Evolutionary conservation across 2,113 vertebrate genomes (phyloP), one percentile per base, ranked within the genome.

Genomic region (Macaca nemestrina): DNA sequence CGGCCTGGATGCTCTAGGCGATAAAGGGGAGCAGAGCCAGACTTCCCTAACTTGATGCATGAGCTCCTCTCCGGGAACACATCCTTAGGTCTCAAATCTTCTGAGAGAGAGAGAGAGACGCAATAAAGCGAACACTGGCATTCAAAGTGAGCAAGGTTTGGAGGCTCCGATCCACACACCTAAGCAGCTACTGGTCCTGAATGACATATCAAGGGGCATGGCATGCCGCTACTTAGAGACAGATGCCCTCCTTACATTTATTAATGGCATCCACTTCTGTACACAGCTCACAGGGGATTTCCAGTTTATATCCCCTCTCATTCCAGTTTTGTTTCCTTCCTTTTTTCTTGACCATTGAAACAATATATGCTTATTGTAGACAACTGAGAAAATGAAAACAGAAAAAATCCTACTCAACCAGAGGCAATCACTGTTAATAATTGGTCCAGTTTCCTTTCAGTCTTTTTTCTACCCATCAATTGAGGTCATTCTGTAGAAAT

Each of bases 351-450:
- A 76, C 38, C 32, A 30, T 70, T 85, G 50, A 68, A 92, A 93
- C 20, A 35, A 88, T 50, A 76, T 27, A 82, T 50, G 11, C 20
- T 81, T 3, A 68, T 11, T 82, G 14, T 59, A 75, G 25, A 93
- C 83, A 45, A 67, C 12, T 75, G 25, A 79, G 61, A 93, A 93
- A 94, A 82, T 38, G 30, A 95, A 1, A 92, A 70, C 61, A 94
- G 45, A 78, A 79, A 96, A 79, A 83, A 40, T 79, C 45, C 59
- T 79, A 32, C 18, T 61, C 22, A 48, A 40, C 0, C 30, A 94
- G 67, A 55, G 81, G 73, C 38, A 85, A 91, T 27, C 20, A 18
- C 27, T 70, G 22, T 45, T 32, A 40, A 83, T 57, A 88, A 87
- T 16, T 35, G 90, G 48, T 81, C 5, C 38, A 35, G 45, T 85